A percentile compares a stretch with the other conserved stretches of the same genome.
Evolutionary conservation across 2,888 invertebrate genomes (phyloP).

Genomic region (Pseudococcus viburni): DNA sequence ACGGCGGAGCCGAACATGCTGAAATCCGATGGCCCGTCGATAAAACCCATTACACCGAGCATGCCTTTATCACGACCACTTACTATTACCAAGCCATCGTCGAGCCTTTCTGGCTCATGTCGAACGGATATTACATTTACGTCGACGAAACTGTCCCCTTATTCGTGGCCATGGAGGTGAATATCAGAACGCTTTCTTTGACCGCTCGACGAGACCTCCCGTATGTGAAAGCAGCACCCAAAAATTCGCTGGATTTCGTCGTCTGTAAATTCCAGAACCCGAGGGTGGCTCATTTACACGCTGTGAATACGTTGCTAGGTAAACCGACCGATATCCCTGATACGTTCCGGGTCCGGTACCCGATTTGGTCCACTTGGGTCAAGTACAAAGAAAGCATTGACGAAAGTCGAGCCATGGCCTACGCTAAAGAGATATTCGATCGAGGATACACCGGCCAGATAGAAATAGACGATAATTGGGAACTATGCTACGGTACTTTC

Average conservation of each 20-base stretch:
- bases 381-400: constrained; percentile 80
- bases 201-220: constrained; percentile 66
- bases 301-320: constrained; percentile 77
- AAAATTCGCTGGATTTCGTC: constrained; percentile 74
- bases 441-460: constrained; percentile 78
- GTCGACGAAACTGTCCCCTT: constrained; percentile 79
- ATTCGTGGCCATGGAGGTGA: constrained; percentile 74
- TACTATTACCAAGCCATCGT: constrained; percentile 75
- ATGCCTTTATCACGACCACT: constrained; percentile 76
- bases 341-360: constrained; percentile 81
- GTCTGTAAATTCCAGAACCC: constrained; percentile 77
- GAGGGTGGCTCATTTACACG: constrained; percentile 77
- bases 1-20: constrained; percentile 78
- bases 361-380: constrained; percentile 93
- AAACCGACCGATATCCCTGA: constrained; percentile 78
- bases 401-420: constrained; percentile 77
- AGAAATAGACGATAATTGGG: constrained; percentile 92
- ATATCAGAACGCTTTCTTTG: constrained; percentile 68
- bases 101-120: constrained; percentile 82
- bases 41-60: constrained; percentile 74
- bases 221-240: constrained; percentile 70
- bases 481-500: constrained; percentile 86
- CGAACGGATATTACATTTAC: constrained; percentile 79
- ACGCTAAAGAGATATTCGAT: constrained; percentile 79
- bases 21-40: constrained; percentile 79